These are phyloP conservation scores for Dendrocincla tyrannina DNA, from an alignment of 2,797 vertebrate species.

Conservation along the genomic window DNA sequence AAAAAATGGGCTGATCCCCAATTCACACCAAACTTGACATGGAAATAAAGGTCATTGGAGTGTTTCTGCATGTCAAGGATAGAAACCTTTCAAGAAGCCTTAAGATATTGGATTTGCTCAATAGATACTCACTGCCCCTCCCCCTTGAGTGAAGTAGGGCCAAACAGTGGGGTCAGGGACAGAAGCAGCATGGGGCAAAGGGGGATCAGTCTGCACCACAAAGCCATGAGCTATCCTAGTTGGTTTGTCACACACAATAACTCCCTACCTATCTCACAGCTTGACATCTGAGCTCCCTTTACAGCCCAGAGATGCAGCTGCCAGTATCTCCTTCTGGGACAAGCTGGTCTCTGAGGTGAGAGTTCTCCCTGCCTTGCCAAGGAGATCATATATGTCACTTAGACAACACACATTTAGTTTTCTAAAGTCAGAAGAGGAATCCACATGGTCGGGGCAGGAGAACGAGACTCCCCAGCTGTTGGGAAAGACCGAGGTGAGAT, in stretches of 20 bases:
- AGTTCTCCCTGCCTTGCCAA: not conserved
- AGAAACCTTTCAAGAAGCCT: not conserved
- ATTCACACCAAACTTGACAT: not conserved
- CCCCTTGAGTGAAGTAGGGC: not conserved
- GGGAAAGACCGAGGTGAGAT: not conserved
- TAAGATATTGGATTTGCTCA: not conserved
- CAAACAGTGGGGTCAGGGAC: not conserved
- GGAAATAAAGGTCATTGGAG: not conserved
- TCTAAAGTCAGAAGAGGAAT: not conserved
- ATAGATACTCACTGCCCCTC: not conserved
- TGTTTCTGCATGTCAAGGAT: not conserved
- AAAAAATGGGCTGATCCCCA: not conserved
- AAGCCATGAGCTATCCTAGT: not conserved
- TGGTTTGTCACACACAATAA: not conserved
- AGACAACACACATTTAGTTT: not conserved
- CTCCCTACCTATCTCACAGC: not conserved
- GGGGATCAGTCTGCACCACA: not conserved
- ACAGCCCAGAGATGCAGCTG: not conserved
- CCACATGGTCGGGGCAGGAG: not conserved
- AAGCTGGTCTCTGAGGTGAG: not conserved
- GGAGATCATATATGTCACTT: not conserved
- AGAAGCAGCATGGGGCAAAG: not conserved
- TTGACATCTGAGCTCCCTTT: not conserved
- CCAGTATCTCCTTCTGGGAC: not conserved
- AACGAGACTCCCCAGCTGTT: not conserved